phyloP scores from a whole-genome alignment of 2,797 vertebrate genomes.

The Enteromius paludinosus region DNA sequence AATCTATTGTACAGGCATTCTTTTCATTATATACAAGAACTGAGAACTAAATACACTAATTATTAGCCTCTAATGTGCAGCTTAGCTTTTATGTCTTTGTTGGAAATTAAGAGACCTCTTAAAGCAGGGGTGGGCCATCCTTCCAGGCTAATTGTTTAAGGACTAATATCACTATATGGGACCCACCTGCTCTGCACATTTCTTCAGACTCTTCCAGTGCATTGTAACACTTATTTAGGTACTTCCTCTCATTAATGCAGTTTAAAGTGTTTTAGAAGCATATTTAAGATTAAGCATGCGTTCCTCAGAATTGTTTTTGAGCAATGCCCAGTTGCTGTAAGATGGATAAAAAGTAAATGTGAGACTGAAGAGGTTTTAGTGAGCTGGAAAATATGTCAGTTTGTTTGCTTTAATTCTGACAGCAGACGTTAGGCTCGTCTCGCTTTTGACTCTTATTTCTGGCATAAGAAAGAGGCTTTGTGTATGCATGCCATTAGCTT shows the following conservation, averaged over 20 bases:
- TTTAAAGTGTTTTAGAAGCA: slow-evolving; percentile 20
- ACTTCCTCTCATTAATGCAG: slow-evolving; percentile 20
- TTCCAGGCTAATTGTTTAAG: slow-evolving; percentile 45
- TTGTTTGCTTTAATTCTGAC: slow-evolving; percentile 29
- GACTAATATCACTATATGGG: slow-evolving; percentile 7
- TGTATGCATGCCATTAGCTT: slow-evolving; percentile 61
- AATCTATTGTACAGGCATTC: background rate
- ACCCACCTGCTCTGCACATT: slow-evolving; percentile 50
- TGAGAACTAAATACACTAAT: slow-evolving; percentile 29
- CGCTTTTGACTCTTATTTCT: slow-evolving; percentile 23
- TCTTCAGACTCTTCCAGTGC: background rate
- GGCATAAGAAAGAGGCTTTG: slow-evolving; percentile 26
- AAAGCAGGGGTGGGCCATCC: slow-evolving; percentile 45
- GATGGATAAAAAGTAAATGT: background rate
- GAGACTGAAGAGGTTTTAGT: slow-evolving; percentile 8
- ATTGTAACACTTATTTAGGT: slow-evolving; percentile 9
- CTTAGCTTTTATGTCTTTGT: slow-evolving; percentile 50
- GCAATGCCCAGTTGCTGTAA: background rate
- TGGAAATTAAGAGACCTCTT: slow-evolving; percentile 40
- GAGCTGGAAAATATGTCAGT: slow-evolving; percentile 26
- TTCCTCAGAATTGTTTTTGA: background rate
- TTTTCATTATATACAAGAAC: slow-evolving; percentile 16
- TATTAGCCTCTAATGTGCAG: slow-evolving; percentile 30
- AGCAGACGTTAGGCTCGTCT: slow-evolving; percentile 5
- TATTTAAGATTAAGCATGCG: slow-evolving; percentile 2